Evolutionary conservation across 2,113 vertebrate species (phyloP), one percentile per base, ranked within the genome.

Genomic region (Engystomops pustulosus): DNA sequence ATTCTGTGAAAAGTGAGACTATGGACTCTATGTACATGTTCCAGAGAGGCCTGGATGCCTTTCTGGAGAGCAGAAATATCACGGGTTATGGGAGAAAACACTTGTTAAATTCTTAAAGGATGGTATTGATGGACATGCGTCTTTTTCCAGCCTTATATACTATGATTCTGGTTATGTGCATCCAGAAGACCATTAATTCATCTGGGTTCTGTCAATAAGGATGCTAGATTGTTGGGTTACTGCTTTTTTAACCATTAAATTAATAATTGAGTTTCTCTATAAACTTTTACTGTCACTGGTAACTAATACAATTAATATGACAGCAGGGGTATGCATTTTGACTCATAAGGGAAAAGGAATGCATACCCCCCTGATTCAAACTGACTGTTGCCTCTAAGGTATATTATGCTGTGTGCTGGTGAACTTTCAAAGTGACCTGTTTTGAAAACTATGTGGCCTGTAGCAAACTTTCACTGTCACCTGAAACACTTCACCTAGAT

Each of bases 361-460:
- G 30, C 30, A 3, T 32, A 9, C 60, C 60, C 27, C 11, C 6
- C 55, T 79, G 53, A 79, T 79, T 17, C 14, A 67, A 67, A 32
- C 23, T 44, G 76, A 62, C 76, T 79, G 36, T 25, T 62, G 55
- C 77, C 55, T 47, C 15, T 32, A 30, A 78, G 75, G 53, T 78
- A 58, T 53, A 58, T 78, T 60, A 65, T 41, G 11, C 38, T 67
- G 47, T 79, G 77, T 38, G 41, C 77, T 45, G 44, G 1, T 65
- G 77, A 45, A 79, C 77, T 25, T 65, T 25, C 77, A 79, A 79
- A 30, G 77, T 79, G 38, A 79, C 77, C 77, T 45, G 23, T 47
- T 44, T 45, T 62, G 9, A 17, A 44, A n/a, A 60, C 38, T 12
- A 6, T 27, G 30, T 65, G 58, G 77, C 38, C 77, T 45, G 14